Base-by-base conservation (phyloP, 2,113 vertebrate genomes). In the Phyllopteryx taeniolatus region DNA sequence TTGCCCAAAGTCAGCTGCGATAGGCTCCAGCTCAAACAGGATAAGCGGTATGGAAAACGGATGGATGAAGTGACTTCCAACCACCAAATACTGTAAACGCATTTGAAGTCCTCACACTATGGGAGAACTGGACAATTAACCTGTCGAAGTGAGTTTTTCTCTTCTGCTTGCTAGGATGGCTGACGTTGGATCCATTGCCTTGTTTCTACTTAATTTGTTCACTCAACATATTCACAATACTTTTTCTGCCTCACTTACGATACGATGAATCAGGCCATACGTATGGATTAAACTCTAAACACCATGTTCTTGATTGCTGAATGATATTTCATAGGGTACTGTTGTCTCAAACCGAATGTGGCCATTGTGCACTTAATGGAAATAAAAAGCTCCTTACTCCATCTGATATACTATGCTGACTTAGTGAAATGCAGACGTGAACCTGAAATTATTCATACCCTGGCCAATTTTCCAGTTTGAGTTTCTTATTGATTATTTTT, bases 131-230 rank as follows among this genome's bases (percentile, higher is more conserved):
- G 51, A 62, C 17, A 63, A 31, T 13, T 2, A 1, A 49, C 60
- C 22, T 43, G 14, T 67, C 68, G 12, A 70, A 71, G 5, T 14
- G 44, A 70, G 17, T 56, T 10, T 31, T 4, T 60, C 20, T 51
- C 51, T 56, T 17, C 54, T 64, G 11, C 63, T 56, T 73, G 44
- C 5, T 74, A 2, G 20, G 44, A 27, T 72, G 73, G 33, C 20
- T 1, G 17, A 72, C 49, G 31, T 64, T 64, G 67, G 54, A 71
- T 53, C 72, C 51, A 59, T 82, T 85, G 86, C 86, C 76, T 86
- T 87, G 73, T 84, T 83, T 79, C 73, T 79, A 68, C 63, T 72
- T 71, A 43, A 69, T 43, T n/a, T 19, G 27, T 67, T 27, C 15
- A 65, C 35, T 53, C 2, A 20, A 60, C 13, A 5, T 60, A 27